Percentiles rank a stretch among this genome's conserved stretches.
These are phyloP conservation scores for Cavia aperea DNA, from an alignment of 2,113 vertebrate genomes.

Conservation along the genomic window DNA sequence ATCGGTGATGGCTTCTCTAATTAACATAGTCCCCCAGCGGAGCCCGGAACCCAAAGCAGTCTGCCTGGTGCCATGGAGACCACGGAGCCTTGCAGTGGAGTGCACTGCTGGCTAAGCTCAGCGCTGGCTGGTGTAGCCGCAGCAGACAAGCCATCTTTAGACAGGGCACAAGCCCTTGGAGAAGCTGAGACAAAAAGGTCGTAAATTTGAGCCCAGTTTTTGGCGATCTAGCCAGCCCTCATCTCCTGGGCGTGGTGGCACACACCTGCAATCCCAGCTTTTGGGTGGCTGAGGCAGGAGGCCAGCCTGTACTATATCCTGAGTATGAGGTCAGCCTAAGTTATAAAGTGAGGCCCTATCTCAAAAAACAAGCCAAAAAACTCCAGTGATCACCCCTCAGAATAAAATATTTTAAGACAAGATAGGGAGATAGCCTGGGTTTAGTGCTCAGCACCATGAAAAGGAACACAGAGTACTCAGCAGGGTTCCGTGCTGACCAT, in stretches of 20 bases:
- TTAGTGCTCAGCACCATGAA: background rate
- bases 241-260: background rate
- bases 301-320: background rate
- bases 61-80: background rate
- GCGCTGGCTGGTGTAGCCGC: background rate
- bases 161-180: background rate
- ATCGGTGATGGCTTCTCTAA: background rate
- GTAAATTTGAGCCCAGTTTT: background rate
- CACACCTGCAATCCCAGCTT: background rate
- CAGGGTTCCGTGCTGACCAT: background rate
- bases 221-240: background rate
- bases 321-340: background rate
- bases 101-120: background rate
- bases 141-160: background rate
- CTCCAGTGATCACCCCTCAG: background rate
- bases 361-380: background rate
- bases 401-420: background rate
- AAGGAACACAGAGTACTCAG: background rate
- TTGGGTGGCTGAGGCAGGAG: background rate
- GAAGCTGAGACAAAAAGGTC: background rate
- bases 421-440: background rate
- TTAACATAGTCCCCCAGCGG: background rate
- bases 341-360: background rate
- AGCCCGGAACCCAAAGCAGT: no score
- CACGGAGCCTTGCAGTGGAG: rapidly evolving